A percentile compares a stretch with the other conserved stretches of the same genome.
Evolutionary conservation across 1,140 invertebrate species (phyloP).

Genomic region (Zaprionus kolodkinae): DNA sequence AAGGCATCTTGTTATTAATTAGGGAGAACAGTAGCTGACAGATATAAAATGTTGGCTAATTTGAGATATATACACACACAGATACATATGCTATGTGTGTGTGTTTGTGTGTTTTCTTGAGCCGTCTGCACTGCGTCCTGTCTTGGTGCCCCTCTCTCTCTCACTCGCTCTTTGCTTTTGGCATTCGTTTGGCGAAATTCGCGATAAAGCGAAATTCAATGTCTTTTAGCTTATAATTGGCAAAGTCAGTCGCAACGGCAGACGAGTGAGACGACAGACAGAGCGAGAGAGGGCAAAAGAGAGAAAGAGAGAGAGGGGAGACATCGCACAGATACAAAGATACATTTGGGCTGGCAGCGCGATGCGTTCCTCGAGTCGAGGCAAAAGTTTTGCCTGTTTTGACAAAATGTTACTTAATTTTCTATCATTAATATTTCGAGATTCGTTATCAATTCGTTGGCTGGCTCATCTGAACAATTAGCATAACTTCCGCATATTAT

Average conservation of each 20-base stretch:
- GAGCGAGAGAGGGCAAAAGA: background rate
- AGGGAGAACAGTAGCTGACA: constrained; percentile 84
- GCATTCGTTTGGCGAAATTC: constrained; percentile 59
- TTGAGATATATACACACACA: constrained; percentile 71
- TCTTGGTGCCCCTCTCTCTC: constrained; percentile 34
- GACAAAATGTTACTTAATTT: constrained; percentile 62
- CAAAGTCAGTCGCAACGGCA: constrained; percentile 56
- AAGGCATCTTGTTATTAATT: constrained; percentile 84
- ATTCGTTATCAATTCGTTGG: constrained; percentile 54
- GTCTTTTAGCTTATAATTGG: constrained; percentile 80
- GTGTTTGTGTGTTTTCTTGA: constrained; percentile 16
- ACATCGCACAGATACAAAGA: constrained; percentile 52
- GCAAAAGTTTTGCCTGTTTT: constrained; percentile 33
- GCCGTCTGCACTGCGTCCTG: constrained; percentile 31
- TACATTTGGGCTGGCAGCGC: constrained; percentile 32
- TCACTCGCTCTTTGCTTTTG: constrained; percentile 31
- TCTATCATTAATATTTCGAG: constrained; percentile 78
- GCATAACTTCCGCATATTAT: constrained; percentile 71
- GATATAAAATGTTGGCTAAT: constrained; percentile 84
- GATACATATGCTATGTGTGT: constrained; percentile 15
- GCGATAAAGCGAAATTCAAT: constrained; percentile 81
- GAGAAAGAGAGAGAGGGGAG: background rate
- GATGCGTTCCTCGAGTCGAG: background rate
- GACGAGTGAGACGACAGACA: background rate
- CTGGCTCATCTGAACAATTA: constrained; percentile 60